Percentiles rank a stretch among this genome's conserved stretches.
These are phyloP conservation scores for Regulus satrapa DNA, from an alignment of 2,113 vertebrate species.

Conservation along the genomic window DNA sequence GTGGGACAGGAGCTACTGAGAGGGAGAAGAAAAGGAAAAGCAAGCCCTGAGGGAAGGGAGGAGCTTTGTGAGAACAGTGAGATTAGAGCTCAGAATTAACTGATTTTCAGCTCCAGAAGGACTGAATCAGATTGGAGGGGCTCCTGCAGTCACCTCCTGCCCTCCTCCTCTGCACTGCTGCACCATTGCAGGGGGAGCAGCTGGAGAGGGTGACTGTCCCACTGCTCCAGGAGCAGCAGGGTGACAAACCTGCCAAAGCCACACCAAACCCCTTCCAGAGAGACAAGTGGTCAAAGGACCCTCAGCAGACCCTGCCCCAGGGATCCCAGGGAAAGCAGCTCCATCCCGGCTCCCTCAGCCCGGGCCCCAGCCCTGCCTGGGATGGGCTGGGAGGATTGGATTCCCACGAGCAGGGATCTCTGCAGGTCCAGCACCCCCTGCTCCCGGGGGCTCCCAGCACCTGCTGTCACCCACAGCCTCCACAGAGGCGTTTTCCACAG, in stretches of 20 bases:
- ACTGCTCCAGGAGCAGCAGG: background rate
- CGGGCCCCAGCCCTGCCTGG: background rate
- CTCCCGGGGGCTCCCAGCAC: background rate
- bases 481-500: background rate
- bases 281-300: rapidly evolving
- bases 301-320: background rate
- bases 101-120: background rate
- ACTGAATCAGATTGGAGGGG: background rate
- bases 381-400: background rate
- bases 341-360: background rate
- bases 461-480: background rate
- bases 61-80: background rate
- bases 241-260: background rate
- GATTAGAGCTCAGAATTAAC: background rate
- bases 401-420: background rate
- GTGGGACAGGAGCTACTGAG: background rate
- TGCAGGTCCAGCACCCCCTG: background rate
- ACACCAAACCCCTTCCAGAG: background rate
- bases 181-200: background rate
- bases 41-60: background rate
- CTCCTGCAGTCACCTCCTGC: background rate
- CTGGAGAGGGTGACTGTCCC: background rate
- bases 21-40: background rate
- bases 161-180: background rate
- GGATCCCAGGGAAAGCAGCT: background rate